Evolutionary conservation across 2,113 vertebrate genomes (phyloP).

Genomic region (Boleophthalmus pectinirostris): DNA sequence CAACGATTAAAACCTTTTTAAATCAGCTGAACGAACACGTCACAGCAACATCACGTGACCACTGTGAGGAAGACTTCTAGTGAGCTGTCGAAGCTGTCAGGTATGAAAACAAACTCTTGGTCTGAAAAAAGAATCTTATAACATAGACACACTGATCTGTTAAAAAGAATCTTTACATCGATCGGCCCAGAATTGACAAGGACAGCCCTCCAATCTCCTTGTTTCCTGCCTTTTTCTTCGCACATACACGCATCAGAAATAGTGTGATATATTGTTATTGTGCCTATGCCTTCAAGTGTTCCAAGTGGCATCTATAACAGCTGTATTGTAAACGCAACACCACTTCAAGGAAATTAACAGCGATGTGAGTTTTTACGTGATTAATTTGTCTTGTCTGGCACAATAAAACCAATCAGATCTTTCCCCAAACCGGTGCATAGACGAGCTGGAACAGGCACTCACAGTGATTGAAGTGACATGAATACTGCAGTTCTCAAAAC

Average conservation of each 20-base stretch:
- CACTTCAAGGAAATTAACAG: constrained; percentile 25
- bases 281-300: background rate
- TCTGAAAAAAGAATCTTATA: no score
- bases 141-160: no score
- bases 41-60: no score
- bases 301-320: background rate
- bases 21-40: no score
- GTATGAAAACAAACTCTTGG: no score
- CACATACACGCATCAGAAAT: background rate
- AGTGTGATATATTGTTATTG: background rate
- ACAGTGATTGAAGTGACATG: constrained; percentile 45
- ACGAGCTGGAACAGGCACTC: constrained; percentile 37
- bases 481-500: constrained; percentile 35
- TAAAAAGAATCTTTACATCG: background rate
- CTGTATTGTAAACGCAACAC: constrained; percentile 13
- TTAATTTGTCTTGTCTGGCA: constrained; percentile 46
- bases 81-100: no score
- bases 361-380: constrained; percentile 34
- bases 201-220: no score
- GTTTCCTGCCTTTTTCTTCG: background rate
- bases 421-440: constrained; percentile 29
- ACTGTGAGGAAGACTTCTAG: no score
- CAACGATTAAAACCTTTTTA: no score
- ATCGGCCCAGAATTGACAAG: background rate
- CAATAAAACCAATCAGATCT: constrained; percentile 53